Conservation (phyloP, 2,113 vertebrate species). For the Xiphophorus hellerii region DNA sequence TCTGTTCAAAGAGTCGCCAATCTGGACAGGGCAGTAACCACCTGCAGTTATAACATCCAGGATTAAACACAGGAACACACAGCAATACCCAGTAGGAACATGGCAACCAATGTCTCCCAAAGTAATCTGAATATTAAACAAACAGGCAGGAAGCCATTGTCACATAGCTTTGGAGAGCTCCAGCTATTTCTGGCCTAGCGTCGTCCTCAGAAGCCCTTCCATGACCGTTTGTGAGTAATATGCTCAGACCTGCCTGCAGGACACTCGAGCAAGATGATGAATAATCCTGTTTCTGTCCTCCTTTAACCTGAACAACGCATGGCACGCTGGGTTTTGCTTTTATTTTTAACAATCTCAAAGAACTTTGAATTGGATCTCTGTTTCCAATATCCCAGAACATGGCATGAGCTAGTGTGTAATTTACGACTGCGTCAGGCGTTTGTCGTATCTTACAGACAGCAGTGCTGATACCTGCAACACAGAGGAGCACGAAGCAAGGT, state of each 20-base stretch:
- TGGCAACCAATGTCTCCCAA: neutral
- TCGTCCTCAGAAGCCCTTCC: conserved; percentile 36
- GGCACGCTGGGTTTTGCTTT: neutral
- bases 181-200: conserved; percentile 41
- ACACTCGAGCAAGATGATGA: conserved; percentile 30
- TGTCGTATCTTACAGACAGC: neutral
- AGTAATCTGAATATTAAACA: neutral
- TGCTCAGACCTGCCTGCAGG: conserved; percentile 27
- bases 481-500: neutral
- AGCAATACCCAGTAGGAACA: neutral
- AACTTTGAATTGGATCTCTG: conserved; percentile 6
- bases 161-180: neutral
- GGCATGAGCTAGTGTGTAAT: conserved; percentile 10
- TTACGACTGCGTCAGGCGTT: conserved; percentile 4
- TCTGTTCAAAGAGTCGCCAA: conserved; percentile 82
- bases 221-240: conserved; percentile 40
- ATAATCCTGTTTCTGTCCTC: conserved; percentile 11
- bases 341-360: conserved; percentile 18
- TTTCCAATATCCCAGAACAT: conserved; percentile 26
- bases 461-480: neutral
- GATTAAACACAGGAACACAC: neutral
- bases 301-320: conserved; percentile 21
- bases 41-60: conserved; percentile 61
- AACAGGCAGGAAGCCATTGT: neutral
- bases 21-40: conserved; percentile 76